Base-by-base conservation (phyloP, 2,888 invertebrate genomes). In the Coenonympha arcania region DNA sequence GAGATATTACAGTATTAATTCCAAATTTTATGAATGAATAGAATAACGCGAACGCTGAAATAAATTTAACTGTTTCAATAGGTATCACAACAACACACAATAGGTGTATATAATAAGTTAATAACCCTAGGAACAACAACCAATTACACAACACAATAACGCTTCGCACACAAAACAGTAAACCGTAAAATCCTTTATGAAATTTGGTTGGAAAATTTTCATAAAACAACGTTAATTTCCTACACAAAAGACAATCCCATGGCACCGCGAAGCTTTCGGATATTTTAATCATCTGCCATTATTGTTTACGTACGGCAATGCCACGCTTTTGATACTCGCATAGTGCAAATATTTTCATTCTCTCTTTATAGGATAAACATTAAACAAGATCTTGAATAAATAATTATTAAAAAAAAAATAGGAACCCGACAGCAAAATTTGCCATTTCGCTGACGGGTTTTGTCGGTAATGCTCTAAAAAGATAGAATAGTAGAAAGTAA, bases 201-300 rank as follows among this genome's bases (percentile, higher is more conserved):
- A 24, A 22, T 33, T 24, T 11, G 39, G 16, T n/a, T 28, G 46
- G 30, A n/a, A 22, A 46, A 36, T 39, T 22, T 47, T 47, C 39
- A 39, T 30, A 37, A 20, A 30, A 46, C 20, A 46, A 46, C 39
- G 39, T 39, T 47, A 39, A 47, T 39, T 40, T 26, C 24, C 44
- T 19, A 19, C 39, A 26, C 33, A 39, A 50, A 50, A 24, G 31
- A 50, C 24, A 39, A 47, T 47, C 19, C 15, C 46, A 8, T 15
- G 36, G 15, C 30, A 5, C 22, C 22, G 18, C 39, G 13, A 50
- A 31, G 31, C 24, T n/a, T 37, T 24, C 41, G 30, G 51, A 42
- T 37, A 37, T 42, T 51, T 36, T 41, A 46, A 46, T 46, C 41
- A 37, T 50, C 15, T n/a, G 28, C 34, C 19, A 41, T 51, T 47